phyloP scores from a whole-genome alignment of 2,113 vertebrate genomes.

The Cryptotis parvus region DNA sequence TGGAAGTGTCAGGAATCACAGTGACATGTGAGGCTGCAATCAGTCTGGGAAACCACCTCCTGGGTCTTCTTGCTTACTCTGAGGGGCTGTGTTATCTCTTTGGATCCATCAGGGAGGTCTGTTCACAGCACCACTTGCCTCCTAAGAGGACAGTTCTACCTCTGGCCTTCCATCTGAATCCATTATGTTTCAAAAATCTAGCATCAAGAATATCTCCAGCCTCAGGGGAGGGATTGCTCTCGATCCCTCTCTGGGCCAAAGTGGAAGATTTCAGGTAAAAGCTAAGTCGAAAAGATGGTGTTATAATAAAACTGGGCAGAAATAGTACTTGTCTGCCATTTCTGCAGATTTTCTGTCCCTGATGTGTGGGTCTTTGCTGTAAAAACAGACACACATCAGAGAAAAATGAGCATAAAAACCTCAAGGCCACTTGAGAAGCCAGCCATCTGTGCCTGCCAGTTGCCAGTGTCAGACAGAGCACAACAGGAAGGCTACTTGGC shows the following conservation, averaged over 20 bases:
- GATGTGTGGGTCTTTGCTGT: neutral
- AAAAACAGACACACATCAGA: neutral
- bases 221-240: neutral
- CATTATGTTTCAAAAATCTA: neutral
- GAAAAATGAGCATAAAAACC: neutral
- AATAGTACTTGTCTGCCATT: neutral
- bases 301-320: neutral
- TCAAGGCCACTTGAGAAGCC: neutral
- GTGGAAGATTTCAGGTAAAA: neutral
- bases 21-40: no score
- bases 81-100: neutral
- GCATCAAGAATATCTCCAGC: neutral
- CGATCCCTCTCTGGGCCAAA: neutral
- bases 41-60: no score
- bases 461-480: accelerated
- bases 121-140: neutral
- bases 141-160: neutral
- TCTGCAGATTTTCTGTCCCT: neutral
- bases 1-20: no score
- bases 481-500: accelerated
- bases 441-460: no score
- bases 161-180: neutral
- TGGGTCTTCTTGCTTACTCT: neutral
- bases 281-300: neutral
- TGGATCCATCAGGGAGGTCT: neutral